Percentiles rank a stretch among this genome's conserved stretches.
phyloP scores from a whole-genome alignment of 2,797 vertebrate genomes.

The Chlorospingus flavigularis region DNA sequence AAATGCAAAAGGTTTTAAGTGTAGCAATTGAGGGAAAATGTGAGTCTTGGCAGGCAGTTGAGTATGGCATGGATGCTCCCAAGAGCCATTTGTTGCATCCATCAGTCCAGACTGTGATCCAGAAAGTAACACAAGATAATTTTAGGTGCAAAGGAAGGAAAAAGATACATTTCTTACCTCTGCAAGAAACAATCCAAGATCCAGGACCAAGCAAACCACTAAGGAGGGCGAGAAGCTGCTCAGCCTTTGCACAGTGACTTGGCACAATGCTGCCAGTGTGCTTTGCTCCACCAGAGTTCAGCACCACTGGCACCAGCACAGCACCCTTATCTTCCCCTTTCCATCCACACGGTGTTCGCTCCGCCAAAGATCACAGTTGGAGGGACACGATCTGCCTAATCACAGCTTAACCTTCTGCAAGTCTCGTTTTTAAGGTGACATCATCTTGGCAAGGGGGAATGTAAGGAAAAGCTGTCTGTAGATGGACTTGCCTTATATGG shows the following conservation, averaged over 20 bases:
- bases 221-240: neutral
- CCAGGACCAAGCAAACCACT: neutral
- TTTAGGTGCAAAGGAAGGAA: neutral
- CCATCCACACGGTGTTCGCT: neutral
- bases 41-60: neutral
- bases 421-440: constrained; percentile 62
- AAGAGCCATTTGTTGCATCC: neutral
- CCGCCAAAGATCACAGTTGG: neutral
- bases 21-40: neutral
- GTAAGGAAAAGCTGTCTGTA: constrained; percentile 57
- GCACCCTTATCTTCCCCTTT: neutral
- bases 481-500: constrained; percentile 78
- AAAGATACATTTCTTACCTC: neutral
- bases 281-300: neutral
- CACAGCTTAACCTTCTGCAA: constrained; percentile 51
- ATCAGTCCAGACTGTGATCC: neutral
- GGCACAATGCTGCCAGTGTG: neutral
- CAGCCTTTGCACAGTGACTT: neutral
- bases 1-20: neutral
- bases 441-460: constrained; percentile 65
- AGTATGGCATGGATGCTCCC: neutral
- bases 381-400: constrained; percentile 30
- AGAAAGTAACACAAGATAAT: neutral
- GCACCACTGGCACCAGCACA: neutral
- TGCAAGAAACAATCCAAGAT: neutral